phyloP scores from a whole-genome alignment of 2,888 invertebrate genomes.

The Mesorhabditis spiculigera region DNA sequence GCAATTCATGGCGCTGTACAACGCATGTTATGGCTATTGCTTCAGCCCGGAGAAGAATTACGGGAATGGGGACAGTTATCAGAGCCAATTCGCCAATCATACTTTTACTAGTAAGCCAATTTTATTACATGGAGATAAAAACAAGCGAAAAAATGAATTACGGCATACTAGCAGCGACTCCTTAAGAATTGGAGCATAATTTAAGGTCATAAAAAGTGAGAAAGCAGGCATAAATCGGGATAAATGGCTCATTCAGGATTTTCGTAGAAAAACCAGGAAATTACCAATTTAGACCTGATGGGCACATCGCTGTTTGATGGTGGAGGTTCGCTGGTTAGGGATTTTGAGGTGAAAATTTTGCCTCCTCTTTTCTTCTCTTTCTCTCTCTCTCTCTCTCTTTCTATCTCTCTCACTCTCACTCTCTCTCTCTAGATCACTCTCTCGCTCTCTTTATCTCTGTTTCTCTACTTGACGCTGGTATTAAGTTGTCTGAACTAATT shows the following conservation, averaged over 20 bases:
- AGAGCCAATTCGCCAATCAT: conserved; percentile 10
- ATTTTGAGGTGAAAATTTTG: neutral
- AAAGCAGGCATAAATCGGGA: too few species aligned
- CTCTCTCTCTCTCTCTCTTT: too few species aligned
- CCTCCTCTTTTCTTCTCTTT: too few species aligned
- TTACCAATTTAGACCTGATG: neutral
- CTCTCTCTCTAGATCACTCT: too few species aligned
- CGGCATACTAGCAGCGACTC: neutral
- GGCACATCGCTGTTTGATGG: conserved; percentile 3
- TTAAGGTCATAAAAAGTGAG: too few species aligned
- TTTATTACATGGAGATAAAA: neutral
- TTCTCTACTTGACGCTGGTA: too few species aligned
- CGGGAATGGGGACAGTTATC: conserved; percentile 8
- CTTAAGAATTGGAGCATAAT: too few species aligned
- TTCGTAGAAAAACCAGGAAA: neutral
- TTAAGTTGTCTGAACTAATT: too few species aligned
- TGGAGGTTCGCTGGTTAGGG: neutral
- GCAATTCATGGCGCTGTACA: conserved; percentile 21
- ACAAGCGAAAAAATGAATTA: neutral
- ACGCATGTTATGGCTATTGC: conserved; percentile 34
- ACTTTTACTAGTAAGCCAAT: conserved; percentile 7
- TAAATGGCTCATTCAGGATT: neutral
- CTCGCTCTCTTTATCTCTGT: too few species aligned
- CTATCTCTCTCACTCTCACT: too few species aligned
- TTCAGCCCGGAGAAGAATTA: conserved; percentile 12